These are phyloP conservation scores for Staurois parvus DNA, from an alignment of 2,797 vertebrate genomes.

Conservation along the genomic window DNA sequence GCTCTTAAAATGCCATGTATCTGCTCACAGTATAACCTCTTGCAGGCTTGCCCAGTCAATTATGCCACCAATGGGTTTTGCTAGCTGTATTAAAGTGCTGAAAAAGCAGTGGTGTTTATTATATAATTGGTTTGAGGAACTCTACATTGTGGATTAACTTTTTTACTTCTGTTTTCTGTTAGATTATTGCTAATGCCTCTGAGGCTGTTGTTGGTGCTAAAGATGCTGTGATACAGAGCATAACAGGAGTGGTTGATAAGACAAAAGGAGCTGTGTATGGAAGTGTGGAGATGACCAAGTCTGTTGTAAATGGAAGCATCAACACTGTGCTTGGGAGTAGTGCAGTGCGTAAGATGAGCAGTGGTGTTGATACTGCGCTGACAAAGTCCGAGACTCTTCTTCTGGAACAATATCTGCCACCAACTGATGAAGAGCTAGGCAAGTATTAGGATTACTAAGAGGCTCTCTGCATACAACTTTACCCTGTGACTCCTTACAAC, in stretches of 20 bases:
- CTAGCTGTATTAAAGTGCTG: too few species aligned
- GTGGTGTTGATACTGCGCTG: slow-evolving; percentile 83
- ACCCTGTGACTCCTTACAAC: too few species aligned
- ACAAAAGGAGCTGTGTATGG: slow-evolving; percentile 85
- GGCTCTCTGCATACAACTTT: too few species aligned
- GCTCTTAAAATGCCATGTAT: too few species aligned
- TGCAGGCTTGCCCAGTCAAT: too few species aligned
- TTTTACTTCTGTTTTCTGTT: not conserved
- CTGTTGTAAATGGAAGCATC: slow-evolving; percentile 82
- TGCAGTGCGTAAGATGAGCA: slow-evolving; percentile 82
- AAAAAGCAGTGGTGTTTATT: too few species aligned
- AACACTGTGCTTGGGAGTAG: slow-evolving; percentile 85
- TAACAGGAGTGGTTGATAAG: slow-evolving; percentile 82
- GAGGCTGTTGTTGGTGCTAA: slow-evolving; percentile 84
- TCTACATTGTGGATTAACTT: too few species aligned
- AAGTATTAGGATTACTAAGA: slow-evolving; percentile 60
- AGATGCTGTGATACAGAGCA: slow-evolving; percentile 79
- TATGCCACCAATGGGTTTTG: too few species aligned
- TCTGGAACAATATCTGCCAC: slow-evolving; percentile 90
- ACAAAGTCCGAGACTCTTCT: slow-evolving; percentile 86
- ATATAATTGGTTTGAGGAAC: too few species aligned
- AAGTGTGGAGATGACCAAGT: slow-evolving; percentile 84
- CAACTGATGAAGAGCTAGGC: slow-evolving; percentile 86
- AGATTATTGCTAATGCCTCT: slow-evolving; percentile 88
- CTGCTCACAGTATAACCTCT: too few species aligned